These are phyloP conservation scores for Pipistrellus pipistrellus DNA, from an alignment of 2,797 vertebrate genomes.

Conservation along the genomic window DNA sequence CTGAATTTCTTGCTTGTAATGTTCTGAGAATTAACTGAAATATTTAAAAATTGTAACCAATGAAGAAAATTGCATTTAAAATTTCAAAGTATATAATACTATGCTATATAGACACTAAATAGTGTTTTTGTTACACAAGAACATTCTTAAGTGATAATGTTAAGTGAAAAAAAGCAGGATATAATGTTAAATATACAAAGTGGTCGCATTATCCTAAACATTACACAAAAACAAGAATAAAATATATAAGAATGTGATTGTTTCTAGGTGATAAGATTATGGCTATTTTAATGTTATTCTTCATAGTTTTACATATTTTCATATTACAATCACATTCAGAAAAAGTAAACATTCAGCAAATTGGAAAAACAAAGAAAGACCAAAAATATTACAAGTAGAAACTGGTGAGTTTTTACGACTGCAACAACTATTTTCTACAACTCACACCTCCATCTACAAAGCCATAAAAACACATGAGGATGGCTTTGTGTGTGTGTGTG, in stretches of 20 bases:
- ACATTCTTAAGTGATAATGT: slow-evolving; percentile 31
- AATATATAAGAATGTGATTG: not conserved
- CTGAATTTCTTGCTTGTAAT: slow-evolving; percentile 13
- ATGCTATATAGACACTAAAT: not conserved
- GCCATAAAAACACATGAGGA: not conserved
- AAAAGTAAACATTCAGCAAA: slow-evolving; percentile 33
- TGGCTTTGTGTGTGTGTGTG: not conserved
- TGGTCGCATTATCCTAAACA: slow-evolving; percentile 43
- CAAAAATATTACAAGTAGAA: not conserved
- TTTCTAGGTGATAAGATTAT: not conserved
- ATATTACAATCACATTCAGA: not conserved
- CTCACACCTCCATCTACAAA: not conserved
- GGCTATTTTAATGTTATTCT: slow-evolving; percentile 28
- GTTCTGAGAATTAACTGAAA: not conserved
- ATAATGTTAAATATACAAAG: not conserved
- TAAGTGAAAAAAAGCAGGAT: slow-evolving; percentile 17
- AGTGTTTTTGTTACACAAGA: not conserved
- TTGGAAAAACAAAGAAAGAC: not conserved
- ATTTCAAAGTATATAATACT: not conserved
- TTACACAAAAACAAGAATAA: slow-evolving; percentile 28
- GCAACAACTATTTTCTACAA: not conserved
- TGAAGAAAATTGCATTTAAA: not conserved
- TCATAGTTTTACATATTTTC: slow-evolving; percentile 8
- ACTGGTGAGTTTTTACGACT: not conserved
- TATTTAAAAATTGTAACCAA: not conserved